Evolutionary conservation across 2,113 vertebrate genomes (phyloP).

Genomic region (Platichthys stellatus): DNA sequence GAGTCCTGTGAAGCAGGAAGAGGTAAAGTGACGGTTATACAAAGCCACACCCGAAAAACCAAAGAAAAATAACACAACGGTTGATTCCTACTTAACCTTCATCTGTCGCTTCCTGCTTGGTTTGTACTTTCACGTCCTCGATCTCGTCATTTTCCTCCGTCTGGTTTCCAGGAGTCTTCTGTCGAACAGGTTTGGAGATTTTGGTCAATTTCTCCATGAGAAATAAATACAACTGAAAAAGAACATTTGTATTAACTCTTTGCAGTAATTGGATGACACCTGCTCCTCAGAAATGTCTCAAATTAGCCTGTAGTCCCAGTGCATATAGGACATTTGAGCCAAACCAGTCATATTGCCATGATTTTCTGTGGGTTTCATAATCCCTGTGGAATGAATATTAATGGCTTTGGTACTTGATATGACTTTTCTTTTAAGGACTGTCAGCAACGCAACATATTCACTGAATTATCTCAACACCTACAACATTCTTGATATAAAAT

Average conservation of each 20-base stretch:
- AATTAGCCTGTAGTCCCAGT: no score
- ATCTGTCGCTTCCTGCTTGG: constrained; percentile 4
- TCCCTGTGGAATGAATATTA: no score
- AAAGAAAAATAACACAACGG: neutral
- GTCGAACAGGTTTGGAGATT: neutral
- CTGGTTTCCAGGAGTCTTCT: constrained; percentile 9
- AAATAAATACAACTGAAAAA: neutral
- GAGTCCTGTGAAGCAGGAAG: neutral
- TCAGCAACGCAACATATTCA: no score
- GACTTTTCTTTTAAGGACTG: no score
- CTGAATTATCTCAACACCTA: no score
- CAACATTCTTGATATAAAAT: no score
- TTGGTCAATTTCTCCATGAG: constrained; percentile 45
- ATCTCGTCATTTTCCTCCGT: neutral
- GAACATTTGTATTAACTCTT: neutral
- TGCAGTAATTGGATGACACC: no score
- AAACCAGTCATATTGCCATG: no score
- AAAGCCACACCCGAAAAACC: neutral
- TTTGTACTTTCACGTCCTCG: neutral
- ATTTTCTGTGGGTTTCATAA: no score
- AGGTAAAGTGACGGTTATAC: neutral
- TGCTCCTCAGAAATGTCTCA: no score
- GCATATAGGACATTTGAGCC: no score
- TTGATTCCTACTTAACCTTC: constrained; percentile 35
- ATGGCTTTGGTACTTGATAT: no score